Conservation (phyloP, 2,113 vertebrate species). For the Archilochus colubris region DNA sequence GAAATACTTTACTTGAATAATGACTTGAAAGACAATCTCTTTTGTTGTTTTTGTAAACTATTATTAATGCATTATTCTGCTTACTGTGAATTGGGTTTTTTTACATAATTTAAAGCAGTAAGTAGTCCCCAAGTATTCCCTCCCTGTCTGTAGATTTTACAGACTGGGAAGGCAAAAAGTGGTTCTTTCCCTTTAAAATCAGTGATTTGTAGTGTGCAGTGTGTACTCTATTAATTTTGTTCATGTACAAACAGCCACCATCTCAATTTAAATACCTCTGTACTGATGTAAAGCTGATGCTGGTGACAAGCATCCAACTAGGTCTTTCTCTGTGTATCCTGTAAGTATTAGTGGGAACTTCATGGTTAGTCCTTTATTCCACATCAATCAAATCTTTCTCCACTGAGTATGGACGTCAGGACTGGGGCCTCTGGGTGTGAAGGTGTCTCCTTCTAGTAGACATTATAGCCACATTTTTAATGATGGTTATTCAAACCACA, state of each 20-base stretch:
- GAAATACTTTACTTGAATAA: background rate
- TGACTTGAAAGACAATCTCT: background rate
- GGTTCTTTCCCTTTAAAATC: background rate
- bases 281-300: background rate
- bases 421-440: background rate
- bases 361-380: background rate
- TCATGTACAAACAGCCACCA: background rate
- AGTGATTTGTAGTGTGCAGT: background rate
- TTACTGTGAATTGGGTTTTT: background rate
- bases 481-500: background rate
- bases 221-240: background rate
- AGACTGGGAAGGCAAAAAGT: background rate
- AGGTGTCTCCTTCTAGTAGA: background rate
- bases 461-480: accelerated
- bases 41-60: background rate
- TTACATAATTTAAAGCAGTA: background rate
- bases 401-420: background rate
- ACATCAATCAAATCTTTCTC: background rate
- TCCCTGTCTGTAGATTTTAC: background rate
- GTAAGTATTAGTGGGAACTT: background rate
- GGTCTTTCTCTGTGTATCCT: background rate
- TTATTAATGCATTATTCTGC: background rate
- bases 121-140: background rate
- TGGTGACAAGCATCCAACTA: background rate
- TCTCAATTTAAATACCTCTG: background rate